phyloP scores from a whole-genome alignment of 1,140 invertebrate species.

The Periplaneta americana region DNA sequence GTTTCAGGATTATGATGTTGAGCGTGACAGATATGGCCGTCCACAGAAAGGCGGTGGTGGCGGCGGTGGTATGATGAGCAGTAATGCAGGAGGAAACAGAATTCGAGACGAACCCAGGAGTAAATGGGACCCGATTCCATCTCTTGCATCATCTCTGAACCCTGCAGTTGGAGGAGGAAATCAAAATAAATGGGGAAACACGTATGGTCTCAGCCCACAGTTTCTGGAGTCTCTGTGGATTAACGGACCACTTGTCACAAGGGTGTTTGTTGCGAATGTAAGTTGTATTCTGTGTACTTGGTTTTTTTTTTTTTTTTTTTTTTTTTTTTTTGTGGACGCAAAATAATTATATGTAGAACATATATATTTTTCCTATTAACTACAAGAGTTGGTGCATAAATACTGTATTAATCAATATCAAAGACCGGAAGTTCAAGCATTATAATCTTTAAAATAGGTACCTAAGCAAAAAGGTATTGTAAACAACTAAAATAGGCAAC shows the following conservation, averaged over 20 bases:
- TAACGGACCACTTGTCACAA: conserved; percentile 84
- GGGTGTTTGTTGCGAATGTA: conserved; percentile 98
- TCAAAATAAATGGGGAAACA: conserved; percentile 72
- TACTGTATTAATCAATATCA: no score
- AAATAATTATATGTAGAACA: no score
- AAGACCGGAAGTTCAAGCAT: no score
- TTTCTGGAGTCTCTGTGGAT: conserved; percentile 92
- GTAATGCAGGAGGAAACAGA: conserved; percentile 34
- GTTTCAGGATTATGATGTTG: conserved; percentile 45
- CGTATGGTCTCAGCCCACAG: conserved; percentile 86
- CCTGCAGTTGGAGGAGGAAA: conserved; percentile 18
- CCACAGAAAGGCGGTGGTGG: conserved; percentile 35
- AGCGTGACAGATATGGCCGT: conserved; percentile 46
- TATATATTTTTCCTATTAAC: no score
- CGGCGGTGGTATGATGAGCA: conserved; percentile 27
- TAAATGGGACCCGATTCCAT: conserved; percentile 17
- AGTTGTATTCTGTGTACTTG: no score
- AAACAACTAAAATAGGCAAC: no score
- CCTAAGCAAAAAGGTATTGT: no score
- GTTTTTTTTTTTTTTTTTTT: no score
- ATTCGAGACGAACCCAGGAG: conserved; percentile 15
- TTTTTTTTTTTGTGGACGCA: no score
- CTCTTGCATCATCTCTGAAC: conserved; percentile 1
- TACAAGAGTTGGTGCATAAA: no score
- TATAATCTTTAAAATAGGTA: no score